A percentile compares a stretch with the other conserved stretches of the same genome.
Conservation (phyloP, 1,140 invertebrate species). For the Plectrocnemia conspersa region DNA sequence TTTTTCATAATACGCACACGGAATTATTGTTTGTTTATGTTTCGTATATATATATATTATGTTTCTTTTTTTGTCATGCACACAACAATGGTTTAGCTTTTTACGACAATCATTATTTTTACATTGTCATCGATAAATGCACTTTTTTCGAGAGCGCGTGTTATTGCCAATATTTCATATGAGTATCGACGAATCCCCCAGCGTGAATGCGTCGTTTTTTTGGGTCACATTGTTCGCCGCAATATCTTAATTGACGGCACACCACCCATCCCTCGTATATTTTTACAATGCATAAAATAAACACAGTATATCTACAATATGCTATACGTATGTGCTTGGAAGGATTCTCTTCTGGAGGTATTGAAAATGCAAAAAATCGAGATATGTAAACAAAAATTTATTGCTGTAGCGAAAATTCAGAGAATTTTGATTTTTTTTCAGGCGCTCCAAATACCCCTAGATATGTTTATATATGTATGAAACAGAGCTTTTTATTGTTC, state of each 20-base stretch:
- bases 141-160: not conserved
- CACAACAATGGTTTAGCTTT: constrained; percentile 7
- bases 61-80: not conserved
- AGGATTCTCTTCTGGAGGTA: too few relatives aligned
- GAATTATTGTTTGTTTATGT: too few relatives aligned
- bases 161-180: constrained; percentile 17
- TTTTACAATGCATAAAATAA: constrained; percentile 36
- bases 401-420: too few relatives aligned
- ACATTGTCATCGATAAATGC: constrained; percentile 17
- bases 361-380: too few relatives aligned
- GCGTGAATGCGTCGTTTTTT: constrained; percentile 23
- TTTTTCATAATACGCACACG: too few relatives aligned
- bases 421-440: too few relatives aligned
- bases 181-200: constrained; percentile 17
- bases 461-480: too few relatives aligned
- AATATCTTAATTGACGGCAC: constrained; percentile 34
- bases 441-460: too few relatives aligned
- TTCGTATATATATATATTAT: too few relatives aligned
- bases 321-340: constrained; percentile 33
- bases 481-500: too few relatives aligned
- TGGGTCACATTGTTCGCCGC: constrained; percentile 30
- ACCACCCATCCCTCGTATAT: constrained; percentile 22
- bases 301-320: too few relatives aligned
- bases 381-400: too few relatives aligned
- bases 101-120: constrained; percentile 6